phyloP scores from a whole-genome alignment of 2,888 invertebrate genomes.

The Athalia cordata region DNA sequence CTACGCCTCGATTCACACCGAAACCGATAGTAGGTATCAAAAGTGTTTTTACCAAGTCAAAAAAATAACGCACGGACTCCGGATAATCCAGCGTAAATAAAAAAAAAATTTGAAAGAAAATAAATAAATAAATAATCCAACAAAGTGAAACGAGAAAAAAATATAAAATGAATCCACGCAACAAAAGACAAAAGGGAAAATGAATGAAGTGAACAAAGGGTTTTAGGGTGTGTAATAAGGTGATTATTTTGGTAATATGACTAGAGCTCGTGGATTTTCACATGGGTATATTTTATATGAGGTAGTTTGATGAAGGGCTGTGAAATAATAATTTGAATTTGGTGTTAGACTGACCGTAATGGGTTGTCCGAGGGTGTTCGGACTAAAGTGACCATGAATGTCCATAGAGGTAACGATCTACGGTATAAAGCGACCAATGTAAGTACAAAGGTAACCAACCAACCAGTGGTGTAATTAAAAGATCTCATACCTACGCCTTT shows the following conservation, averaged over 20 bases:
- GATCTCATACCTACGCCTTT: constrained; percentile 25
- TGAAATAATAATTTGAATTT: constrained; percentile 39
- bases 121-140: background rate
- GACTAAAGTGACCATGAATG: constrained; percentile 4
- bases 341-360: constrained; percentile 30
- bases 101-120: background rate
- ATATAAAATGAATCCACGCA: background rate
- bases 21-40: too few relatives aligned
- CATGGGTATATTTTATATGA: background rate
- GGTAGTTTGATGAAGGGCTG: background rate
- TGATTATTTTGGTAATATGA: constrained; percentile 11
- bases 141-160: background rate
- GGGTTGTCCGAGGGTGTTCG: constrained; percentile 15
- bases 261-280: background rate
- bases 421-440: too few relatives aligned
- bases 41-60: background rate
- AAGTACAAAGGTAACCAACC: background rate
- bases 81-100: background rate
- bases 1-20: too few relatives aligned
- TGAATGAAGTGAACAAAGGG: background rate
- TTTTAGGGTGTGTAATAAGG: background rate
- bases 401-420: too few relatives aligned
- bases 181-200: background rate
- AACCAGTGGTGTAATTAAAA: constrained; percentile 35
- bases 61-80: constrained; percentile 1